These are phyloP conservation scores for Erpetoichthys calabaricus DNA, from an alignment of 2,797 vertebrate genomes.

Conservation along the genomic window DNA sequence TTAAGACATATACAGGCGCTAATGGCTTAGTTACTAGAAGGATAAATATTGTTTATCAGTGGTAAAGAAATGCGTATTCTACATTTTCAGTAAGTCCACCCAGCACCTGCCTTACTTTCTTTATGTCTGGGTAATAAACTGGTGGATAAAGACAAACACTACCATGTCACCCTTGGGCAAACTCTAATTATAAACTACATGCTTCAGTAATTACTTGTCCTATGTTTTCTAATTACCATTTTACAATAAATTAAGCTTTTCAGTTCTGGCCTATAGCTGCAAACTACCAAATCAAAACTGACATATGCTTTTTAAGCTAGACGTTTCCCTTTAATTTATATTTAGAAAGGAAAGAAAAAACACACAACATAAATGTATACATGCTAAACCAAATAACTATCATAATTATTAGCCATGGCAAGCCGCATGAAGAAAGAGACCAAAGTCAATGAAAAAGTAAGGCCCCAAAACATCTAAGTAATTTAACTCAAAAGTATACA, in stretches of 20 bases:
- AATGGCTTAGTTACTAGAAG: no score
- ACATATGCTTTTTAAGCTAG: constrained; percentile 10
- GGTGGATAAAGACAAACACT: constrained; percentile 34
- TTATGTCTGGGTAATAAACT: constrained; percentile 46
- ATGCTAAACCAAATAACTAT: no score
- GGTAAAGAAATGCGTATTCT: constrained; percentile 22
- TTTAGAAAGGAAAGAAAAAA: no score
- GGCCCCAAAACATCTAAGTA: no score
- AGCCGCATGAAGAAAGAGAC: no score
- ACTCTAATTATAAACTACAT: constrained; percentile 66
- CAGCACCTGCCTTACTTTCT: constrained; percentile 50
- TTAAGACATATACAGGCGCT: no score
- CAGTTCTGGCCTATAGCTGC: constrained; percentile 38
- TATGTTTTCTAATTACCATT: constrained; percentile 64
- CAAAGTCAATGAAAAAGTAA: no score
- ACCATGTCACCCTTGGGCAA: constrained; percentile 48
- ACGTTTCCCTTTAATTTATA: no score
- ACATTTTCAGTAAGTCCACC: constrained; percentile 39
- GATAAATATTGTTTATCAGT: constrained; percentile 26
- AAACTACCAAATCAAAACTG: constrained; percentile 42
- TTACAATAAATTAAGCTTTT: constrained; percentile 64
- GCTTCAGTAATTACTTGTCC: constrained; percentile 62
- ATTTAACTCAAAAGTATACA: no score
- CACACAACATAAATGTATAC: no score
- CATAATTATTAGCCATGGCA: no score